These are phyloP conservation scores for Ephestia elutella DNA, from an alignment of 1,140 invertebrate species.

Conservation along the genomic window DNA sequence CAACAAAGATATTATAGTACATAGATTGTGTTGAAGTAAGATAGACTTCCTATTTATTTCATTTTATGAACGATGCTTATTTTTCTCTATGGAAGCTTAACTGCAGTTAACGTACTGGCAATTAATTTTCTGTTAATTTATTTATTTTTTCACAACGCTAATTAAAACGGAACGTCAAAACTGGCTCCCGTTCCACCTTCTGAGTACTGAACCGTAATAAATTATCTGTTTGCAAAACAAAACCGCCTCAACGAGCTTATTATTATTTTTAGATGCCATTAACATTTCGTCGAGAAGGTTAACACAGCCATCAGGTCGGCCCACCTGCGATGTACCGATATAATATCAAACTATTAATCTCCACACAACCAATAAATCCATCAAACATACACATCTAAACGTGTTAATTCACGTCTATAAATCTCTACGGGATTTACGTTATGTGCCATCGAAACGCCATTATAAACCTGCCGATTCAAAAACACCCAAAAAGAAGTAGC, in stretches of 20 bases:
- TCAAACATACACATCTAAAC: conserved; percentile 44
- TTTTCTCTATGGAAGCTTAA: neutral
- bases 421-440: conserved; percentile 56
- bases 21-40: too few relatives aligned
- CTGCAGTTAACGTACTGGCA: neutral
- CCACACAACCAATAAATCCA: conserved; percentile 57
- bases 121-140: neutral
- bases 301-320: conserved; percentile 6
- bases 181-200: conserved; percentile 2
- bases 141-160: neutral
- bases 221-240: neutral
- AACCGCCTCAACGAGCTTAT: neutral
- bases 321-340: conserved; percentile 13
- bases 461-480: conserved; percentile 40
- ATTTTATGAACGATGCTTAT: neutral
- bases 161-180: conserved; percentile 1
- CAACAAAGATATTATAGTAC: too few relatives aligned
- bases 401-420: conserved; percentile 58
- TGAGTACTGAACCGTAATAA: neutral
- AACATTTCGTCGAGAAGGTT: conserved; percentile 13
- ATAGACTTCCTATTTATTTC: too few relatives aligned
- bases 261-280: conserved; percentile 10
- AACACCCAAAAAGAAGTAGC: conserved; percentile 22
- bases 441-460: conserved; percentile 39
- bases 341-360: conserved; percentile 22